Evolutionary conservation across 1,140 invertebrate genomes (phyloP).

Genomic region (Bactericera cockerelli): DNA sequence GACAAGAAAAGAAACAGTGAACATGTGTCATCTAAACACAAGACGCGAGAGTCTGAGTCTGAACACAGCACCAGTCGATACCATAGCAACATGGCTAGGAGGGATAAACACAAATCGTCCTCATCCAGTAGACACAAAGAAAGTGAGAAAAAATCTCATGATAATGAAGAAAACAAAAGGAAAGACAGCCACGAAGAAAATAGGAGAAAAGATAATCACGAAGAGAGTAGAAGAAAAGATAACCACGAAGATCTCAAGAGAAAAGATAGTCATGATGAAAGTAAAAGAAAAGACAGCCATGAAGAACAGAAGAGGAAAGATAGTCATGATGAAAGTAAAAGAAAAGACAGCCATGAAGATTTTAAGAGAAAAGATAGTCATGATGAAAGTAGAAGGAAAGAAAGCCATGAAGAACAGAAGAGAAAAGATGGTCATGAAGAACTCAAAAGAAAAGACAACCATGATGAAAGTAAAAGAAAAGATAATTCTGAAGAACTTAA

Average conservation of each 20-base stretch:
- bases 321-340: conserved; percentile 9
- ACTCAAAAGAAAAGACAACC: conserved; percentile 19
- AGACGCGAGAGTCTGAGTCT: background rate
- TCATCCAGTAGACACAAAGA: conserved; percentile 13
- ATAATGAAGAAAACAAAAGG: conserved; percentile 17
- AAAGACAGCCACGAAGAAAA: conserved; percentile 15
- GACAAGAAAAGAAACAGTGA: conserved; percentile 1
- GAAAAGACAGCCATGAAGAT: conserved; percentile 13
- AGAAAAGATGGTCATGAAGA: conserved; percentile 24
- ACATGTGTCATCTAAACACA: background rate
- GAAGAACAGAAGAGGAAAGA: conserved; percentile 10
- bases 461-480: conserved; percentile 17
- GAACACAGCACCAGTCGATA: background rate
- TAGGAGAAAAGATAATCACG: conserved; percentile 14
- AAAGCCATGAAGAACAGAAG: conserved; percentile 21
- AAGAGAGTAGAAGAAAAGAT: conserved; percentile 10
- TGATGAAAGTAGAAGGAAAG: conserved; percentile 21
- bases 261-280: conserved; percentile 3
- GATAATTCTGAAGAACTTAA: conserved; percentile 16
- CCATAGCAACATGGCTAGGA: background rate
- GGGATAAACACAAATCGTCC: conserved; percentile 1
- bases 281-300: conserved; percentile 13
- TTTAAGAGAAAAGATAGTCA: conserved; percentile 21
- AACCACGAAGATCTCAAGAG: conserved; percentile 11
- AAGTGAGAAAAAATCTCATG: conserved; percentile 18